phyloP scores from a whole-genome alignment of 2,888 invertebrate species.

The Cantharis nigra region DNA sequence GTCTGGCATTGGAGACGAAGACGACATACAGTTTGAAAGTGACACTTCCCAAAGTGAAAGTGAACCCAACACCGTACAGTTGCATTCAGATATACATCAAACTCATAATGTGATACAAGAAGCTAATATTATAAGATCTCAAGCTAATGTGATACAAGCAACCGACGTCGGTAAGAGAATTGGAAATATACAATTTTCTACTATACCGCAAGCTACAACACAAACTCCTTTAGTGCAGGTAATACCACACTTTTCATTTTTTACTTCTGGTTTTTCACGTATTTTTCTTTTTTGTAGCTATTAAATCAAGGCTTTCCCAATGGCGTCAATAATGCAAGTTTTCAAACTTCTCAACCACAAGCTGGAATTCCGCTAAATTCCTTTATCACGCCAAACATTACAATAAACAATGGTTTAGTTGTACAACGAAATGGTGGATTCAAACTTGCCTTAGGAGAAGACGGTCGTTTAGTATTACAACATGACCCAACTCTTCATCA shows the following conservation, averaged over 20 bases:
- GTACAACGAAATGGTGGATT: conserved; percentile 66
- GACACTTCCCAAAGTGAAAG: conserved; percentile 55
- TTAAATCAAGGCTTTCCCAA: conserved; percentile 54
- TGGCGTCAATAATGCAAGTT: conserved; percentile 42
- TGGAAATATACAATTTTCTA: conserved; percentile 52
- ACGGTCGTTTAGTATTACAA: conserved; percentile 68
- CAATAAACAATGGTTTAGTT: conserved; percentile 54
- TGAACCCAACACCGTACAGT: conserved; percentile 48
- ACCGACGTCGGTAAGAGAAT: conserved; percentile 47
- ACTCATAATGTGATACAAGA: conserved; percentile 25
- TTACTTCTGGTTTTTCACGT: neutral
- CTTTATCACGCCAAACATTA: conserved; percentile 48
- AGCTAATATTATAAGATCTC: conserved; percentile 32
- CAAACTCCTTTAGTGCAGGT: conserved; percentile 52
- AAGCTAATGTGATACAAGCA: conserved; percentile 29
- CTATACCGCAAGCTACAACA: conserved; percentile 52
- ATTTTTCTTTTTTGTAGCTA: conserved; percentile 39
- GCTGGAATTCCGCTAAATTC: conserved; percentile 27
- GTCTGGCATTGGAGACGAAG: conserved; percentile 69
- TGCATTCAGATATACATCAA: conserved; percentile 47
- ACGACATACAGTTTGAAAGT: conserved; percentile 61
- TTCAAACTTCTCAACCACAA: conserved; percentile 25
- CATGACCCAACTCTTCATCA: conserved; percentile 66
- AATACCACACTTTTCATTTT: neutral
- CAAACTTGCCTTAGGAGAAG: conserved; percentile 69